Evolutionary conservation across 2,797 vertebrate genomes (phyloP).

Genomic region (Micrastur ruficollis): DNA sequence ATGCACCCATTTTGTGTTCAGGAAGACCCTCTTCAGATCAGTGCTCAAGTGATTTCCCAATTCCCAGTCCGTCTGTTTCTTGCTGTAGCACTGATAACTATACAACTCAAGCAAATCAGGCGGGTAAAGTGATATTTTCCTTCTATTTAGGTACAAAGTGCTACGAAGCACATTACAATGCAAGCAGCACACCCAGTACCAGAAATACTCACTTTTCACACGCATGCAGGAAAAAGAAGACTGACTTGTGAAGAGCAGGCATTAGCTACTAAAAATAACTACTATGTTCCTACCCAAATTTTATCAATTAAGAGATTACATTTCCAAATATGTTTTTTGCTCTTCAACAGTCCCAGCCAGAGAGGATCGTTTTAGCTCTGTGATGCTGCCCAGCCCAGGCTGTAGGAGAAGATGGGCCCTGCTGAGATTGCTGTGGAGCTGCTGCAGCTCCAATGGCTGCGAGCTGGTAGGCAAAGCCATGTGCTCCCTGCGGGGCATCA

Average conservation of each 20-base stretch:
- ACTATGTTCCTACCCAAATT: not conserved
- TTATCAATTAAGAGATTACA: not conserved
- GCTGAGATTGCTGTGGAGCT: not conserved
- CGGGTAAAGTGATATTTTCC: not conserved
- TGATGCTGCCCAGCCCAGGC: not conserved
- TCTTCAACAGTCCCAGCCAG: not conserved
- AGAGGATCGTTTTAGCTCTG: not conserved
- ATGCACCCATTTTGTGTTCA: not conserved
- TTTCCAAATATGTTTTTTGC: not conserved
- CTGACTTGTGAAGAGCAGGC: not conserved
- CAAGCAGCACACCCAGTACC: not conserved
- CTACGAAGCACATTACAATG: not conserved
- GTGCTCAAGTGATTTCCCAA: not conserved
- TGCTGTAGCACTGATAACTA: not conserved
- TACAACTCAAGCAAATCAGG: not conserved
- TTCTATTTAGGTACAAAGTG: slow-evolving; percentile 18
- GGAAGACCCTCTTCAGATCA: not conserved
- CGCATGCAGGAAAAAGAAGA: not conserved
- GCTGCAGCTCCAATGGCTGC: not conserved
- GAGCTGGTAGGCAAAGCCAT: not conserved
- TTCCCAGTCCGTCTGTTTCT: slow-evolving; percentile 3
- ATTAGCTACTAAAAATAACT: not conserved
- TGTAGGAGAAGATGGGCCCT: not conserved
- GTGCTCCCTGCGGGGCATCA: not conserved
- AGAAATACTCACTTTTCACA: not conserved